Base-by-base conservation (phyloP, 2,888 invertebrate species). In the Metacarcinus magister region DNA sequence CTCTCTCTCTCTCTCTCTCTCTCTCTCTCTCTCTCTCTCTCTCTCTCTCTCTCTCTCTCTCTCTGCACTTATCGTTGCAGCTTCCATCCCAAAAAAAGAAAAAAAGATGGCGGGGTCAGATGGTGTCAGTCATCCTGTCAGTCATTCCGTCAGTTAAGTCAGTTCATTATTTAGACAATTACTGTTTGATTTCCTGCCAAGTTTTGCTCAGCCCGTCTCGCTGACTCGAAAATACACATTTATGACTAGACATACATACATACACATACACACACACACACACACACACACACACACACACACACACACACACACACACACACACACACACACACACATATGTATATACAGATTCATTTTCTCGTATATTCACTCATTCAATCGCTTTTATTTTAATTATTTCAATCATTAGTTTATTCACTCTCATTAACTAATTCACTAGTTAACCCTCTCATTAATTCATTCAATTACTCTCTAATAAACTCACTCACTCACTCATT, bases 11-110 rank as follows among this genome's bases (percentile, higher is more conserved):
- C 10, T 16, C 23, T 67, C 1, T 67, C n/a, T 67, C n/a, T 67
- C n/a, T 8, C n/a, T 67, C n/a, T 23, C 67, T 67, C 67, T 67
- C 67, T 67, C 67, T 67, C 67, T 67, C 67, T 67, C 67, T 67
- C 67, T 67, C 67, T 67, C 67, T 67, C 67, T 67, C 67, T 67
- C 67, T 67, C 67, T 67, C 67, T 67, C 67, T 60, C 60, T 60
- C 19, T 10, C 67, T 67, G 23, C n/a, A 19, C n/a, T n/a, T 67
- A 60, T 3, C n/a, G 19, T 67, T 67, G 23, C 23, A 67, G 67
- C 67, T n/a, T 67, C 67, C 2, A 67, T 2, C 1, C n/a, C n/a
- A 54, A 19, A 23, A 67, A n/a, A 23, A 2, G 5, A 67, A 67
- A 67, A 67, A 67, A 67, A 67, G 10, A 67, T 67, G n/a, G 67